Percentiles rank a stretch among this genome's conserved stretches.
phyloP scores from a whole-genome alignment of 2,888 invertebrate genomes.

The Prenolepis imparis region DNA sequence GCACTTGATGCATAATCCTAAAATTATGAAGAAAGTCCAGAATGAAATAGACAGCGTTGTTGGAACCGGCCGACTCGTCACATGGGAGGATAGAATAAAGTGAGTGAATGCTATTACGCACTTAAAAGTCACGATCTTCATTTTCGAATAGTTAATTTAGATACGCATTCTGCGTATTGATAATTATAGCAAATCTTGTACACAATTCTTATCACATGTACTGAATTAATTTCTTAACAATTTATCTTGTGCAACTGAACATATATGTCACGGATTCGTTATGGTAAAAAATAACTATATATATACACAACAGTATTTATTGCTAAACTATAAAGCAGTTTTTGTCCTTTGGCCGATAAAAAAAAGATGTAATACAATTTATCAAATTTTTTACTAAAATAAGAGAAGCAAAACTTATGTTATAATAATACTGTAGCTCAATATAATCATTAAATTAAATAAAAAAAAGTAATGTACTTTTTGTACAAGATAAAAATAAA shows the following conservation, averaged over 20 bases:
- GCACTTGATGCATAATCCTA: slow-evolving; percentile 88
- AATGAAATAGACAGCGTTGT: slow-evolving; percentile 89
- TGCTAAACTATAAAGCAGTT: no score
- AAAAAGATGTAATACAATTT: background rate
- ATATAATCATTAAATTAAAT: no score
- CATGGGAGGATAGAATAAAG: slow-evolving; percentile 88
- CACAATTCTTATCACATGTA: background rate
- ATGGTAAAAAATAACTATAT: background rate
- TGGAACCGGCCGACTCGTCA: slow-evolving; percentile 88
- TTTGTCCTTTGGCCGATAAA: background rate
- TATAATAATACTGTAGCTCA: no score
- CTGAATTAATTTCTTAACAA: background rate
- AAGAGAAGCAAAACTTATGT: no score
- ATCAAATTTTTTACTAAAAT: background rate
- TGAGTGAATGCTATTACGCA: slow-evolving; percentile 15
- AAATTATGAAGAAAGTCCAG: slow-evolving; percentile 88
- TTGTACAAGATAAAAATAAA: no score
- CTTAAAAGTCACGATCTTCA: background rate
- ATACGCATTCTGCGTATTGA: no score
- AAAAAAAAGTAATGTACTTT: no score
- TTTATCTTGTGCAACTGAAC: background rate
- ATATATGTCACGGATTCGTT: background rate
- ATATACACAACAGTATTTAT: no score
- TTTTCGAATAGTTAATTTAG: background rate
- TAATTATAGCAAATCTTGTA: background rate